Conservation (phyloP, 2,113 vertebrate genomes). For the Trogon surrucura region DNA sequence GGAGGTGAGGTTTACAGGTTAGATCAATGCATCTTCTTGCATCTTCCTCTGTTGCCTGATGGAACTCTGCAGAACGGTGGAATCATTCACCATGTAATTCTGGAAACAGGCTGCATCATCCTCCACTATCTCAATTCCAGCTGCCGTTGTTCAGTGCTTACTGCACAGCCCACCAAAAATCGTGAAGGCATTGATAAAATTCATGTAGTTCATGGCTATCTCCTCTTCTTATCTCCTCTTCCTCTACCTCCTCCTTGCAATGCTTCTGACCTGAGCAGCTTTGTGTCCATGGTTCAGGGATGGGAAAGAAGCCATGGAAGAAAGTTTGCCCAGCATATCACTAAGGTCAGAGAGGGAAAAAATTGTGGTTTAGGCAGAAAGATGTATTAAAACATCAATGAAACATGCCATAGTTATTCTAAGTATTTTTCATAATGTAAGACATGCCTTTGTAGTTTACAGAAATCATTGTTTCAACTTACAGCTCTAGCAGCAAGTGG, state of each 20-base stretch:
- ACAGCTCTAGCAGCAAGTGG: not conserved
- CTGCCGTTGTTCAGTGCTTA: not conserved
- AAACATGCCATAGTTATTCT: not conserved
- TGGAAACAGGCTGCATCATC: not conserved
- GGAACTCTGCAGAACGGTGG: not conserved
- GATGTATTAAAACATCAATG: not conserved
- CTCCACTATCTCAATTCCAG: not conserved
- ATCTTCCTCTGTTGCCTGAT: not conserved
- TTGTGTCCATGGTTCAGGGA: not conserved
- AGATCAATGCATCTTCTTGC: not conserved
- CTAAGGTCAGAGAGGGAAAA: not conserved
- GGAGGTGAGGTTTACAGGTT: not conserved
- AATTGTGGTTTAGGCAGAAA: not conserved
- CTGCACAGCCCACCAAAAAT: not conserved
- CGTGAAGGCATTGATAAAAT: not conserved
- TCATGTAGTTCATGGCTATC: rapidly evolving
- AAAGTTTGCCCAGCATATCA: not conserved
- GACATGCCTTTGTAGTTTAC: not conserved
- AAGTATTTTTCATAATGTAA: not conserved
- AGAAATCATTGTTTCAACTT: not conserved
- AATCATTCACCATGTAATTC: not conserved
- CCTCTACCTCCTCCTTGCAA: too few species aligned
- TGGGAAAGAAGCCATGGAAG: not conserved
- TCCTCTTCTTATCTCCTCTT: not conserved
- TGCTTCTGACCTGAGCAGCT: too few species aligned